Evolutionary conservation across 2,113 vertebrate genomes (phyloP), one percentile per base, ranked within the genome.

Genomic region (Hassar affinis): DNA sequence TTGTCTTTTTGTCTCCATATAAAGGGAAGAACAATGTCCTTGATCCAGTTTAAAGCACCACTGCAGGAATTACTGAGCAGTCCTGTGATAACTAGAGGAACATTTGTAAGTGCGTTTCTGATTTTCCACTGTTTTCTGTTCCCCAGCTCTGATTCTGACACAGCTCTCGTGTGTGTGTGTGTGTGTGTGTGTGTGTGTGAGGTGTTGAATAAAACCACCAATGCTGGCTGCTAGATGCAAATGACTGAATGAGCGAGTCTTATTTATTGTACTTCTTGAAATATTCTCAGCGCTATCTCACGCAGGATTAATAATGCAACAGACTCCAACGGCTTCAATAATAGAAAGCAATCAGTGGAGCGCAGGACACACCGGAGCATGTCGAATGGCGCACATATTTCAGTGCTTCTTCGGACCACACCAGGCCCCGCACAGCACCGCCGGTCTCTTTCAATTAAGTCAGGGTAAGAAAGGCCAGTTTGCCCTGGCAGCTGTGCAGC

Each of bases 261-360:
- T 92, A 93, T 93, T 93, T 87, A 92, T 91, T 88, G 76, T 38
- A 85, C 90, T 89, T 86, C 89, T 91, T 90, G 86, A 87, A 87
- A 90, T 89, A 87, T 85, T 85, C 82, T 88, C 85, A 61, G 84
- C 8, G 17, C 87, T 87, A 90, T 89, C 89, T 88, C 35, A 25
- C 82, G 45, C 80, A 83, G 80, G 87, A 91, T 93, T 90, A 90
- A 92, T 90, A 90, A 91, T 92, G 80, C 85, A 91, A 88, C 68
- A 83, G 78, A 89, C 90, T 89, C 85, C 86, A 90, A 87, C 81
- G 83, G 68, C 89, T 91, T 90, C 84, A 88, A 91, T 89, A 92
- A 92, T 90, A 88, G 90, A 91, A 92, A 85, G 87, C 89, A 90
- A 92, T 93, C 90, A 91, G 90, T 74, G 25, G 78, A 81, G 80